phyloP scores from a whole-genome alignment of 2,888 invertebrate species.

The Toxonevra muliebris region DNA sequence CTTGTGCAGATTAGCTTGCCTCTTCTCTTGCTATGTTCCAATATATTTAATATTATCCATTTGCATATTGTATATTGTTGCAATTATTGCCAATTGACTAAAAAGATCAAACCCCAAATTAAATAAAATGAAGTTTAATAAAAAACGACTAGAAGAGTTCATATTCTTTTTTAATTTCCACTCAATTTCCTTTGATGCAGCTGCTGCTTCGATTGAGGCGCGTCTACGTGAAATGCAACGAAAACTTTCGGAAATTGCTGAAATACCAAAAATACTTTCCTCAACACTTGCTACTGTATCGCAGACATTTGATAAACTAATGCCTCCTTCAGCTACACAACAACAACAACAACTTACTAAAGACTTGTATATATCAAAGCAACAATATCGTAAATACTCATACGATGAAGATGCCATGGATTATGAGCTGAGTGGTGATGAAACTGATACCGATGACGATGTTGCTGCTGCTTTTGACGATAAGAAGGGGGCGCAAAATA shows the following conservation, averaged over 20 bases:
- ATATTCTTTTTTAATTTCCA: constrained; percentile 17
- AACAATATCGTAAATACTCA: constrained; percentile 50
- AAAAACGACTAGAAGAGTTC: neutral
- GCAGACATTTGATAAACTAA: constrained; percentile 59
- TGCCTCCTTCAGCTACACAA: constrained; percentile 38
- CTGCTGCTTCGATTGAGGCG: constrained; percentile 56
- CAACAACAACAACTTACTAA: constrained; percentile 2
- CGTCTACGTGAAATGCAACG: constrained; percentile 62
- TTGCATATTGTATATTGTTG: too few relatives aligned
- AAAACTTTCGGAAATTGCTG: constrained; percentile 64
- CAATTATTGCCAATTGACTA: too few relatives aligned
- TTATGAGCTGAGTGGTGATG: constrained; percentile 49
- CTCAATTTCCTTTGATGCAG: neutral
- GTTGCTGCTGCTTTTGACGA: constrained; percentile 29
- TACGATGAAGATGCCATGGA: constrained; percentile 57
- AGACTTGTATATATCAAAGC: neutral
- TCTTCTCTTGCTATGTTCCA: too few relatives aligned
- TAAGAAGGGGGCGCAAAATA: constrained; percentile 25
- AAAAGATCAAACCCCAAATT: neutral
- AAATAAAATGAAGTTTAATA: constrained; percentile 9
- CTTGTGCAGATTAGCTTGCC: too few relatives aligned
- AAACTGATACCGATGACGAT: constrained; percentile 39
- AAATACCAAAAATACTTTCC: constrained; percentile 62
- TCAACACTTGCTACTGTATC: constrained; percentile 63
- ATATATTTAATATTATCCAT: too few relatives aligned